Conservation (phyloP, 2,113 vertebrate genomes). For the Rissa tridactyla region DNA sequence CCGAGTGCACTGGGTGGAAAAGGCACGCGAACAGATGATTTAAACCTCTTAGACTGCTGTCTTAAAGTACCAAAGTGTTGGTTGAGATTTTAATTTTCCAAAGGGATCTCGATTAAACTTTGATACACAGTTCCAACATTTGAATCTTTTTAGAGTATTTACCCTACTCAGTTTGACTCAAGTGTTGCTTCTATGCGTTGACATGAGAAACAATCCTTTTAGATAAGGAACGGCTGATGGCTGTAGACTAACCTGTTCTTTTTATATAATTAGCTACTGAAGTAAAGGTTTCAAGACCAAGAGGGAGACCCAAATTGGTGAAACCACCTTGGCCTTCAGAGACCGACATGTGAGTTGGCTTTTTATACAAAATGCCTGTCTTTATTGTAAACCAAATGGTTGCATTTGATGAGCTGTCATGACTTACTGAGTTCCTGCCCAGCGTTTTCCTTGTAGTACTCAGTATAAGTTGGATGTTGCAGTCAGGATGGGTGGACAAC, state of each 20-base stretch:
- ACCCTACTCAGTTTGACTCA: background rate
- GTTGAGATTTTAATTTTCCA: background rate
- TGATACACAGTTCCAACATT: background rate
- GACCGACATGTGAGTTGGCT: constrained; percentile 79
- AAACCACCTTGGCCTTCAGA: constrained; percentile 81
- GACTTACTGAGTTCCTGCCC: background rate
- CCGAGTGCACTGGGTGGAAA: background rate
- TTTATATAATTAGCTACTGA: constrained; percentile 69
- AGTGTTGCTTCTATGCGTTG: background rate
- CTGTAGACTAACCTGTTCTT: background rate
- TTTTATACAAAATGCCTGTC: background rate
- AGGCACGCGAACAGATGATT: background rate
- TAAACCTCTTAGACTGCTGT: background rate
- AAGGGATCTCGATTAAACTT: background rate
- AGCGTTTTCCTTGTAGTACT: background rate
- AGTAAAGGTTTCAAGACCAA: constrained; percentile 79
- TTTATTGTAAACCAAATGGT: background rate
- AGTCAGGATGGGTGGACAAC: background rate
- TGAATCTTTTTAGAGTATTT: background rate
- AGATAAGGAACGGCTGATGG: background rate
- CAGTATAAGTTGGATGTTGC: background rate
- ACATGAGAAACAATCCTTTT: background rate
- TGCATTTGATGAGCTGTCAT: background rate
- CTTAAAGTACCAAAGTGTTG: background rate
- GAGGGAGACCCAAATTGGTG: constrained; percentile 88